Conservation (phyloP, 1,140 invertebrate species). For the Drosophila prosaltans region DNA sequence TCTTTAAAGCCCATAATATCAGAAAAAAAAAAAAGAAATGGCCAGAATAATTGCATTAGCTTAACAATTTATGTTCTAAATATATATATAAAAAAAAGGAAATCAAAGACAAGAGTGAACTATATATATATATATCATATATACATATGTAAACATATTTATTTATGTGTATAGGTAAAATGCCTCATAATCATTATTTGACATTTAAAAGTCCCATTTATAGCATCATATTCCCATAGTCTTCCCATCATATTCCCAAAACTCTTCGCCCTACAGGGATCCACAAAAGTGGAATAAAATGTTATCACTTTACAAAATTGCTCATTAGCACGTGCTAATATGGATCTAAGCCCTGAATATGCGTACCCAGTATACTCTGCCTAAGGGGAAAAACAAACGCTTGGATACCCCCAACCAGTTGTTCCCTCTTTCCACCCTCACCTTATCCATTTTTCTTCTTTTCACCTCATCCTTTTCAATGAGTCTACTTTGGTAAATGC, state of each 20-base stretch:
- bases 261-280: constrained; percentile 19
- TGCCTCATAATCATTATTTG: constrained; percentile 1
- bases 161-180: not conserved
- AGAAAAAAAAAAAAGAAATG: constrained; percentile 8
- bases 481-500: not conserved
- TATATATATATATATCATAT: not conserved
- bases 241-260: not conserved
- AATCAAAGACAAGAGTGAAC: not conserved
- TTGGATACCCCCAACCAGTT: not conserved
- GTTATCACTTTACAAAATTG: constrained; percentile 74
- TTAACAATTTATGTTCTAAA: not conserved
- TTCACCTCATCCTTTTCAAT: not conserved
- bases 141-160: not conserved
- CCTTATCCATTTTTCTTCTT: not conserved
- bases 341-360: constrained; percentile 34
- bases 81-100: not conserved
- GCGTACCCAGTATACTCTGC: constrained; percentile 4
- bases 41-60: constrained; percentile 19
- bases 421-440: not conserved
- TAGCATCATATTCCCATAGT: not conserved
- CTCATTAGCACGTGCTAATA: constrained; percentile 72
- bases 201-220: not conserved
- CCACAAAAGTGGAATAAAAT: constrained; percentile 57
- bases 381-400: constrained; percentile 16
- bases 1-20: constrained; percentile 13